phyloP scores from a whole-genome alignment of 2,113 vertebrate genomes.

The Lichenostomus cassidix region DNA sequence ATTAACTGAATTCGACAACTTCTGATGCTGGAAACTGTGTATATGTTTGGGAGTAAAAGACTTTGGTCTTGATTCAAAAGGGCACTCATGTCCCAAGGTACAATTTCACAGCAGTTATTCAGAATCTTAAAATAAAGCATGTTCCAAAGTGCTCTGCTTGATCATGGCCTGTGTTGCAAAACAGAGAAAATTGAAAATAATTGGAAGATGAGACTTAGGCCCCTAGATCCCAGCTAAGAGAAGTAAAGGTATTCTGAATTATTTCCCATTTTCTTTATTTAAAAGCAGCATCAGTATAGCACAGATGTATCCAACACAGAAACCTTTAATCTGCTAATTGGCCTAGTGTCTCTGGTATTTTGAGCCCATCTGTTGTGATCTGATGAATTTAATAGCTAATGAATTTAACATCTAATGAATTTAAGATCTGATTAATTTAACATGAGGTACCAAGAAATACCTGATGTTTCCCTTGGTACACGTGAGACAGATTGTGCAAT shows the following conservation, averaged over 20 bases:
- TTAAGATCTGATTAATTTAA: background rate
- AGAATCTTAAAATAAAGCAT: conserved; percentile 9
- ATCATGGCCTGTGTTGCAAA: background rate
- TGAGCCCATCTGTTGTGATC: background rate
- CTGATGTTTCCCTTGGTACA: background rate
- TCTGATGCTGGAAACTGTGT: background rate
- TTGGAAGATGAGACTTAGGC: background rate
- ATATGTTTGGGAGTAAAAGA: background rate
- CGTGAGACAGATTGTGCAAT: background rate
- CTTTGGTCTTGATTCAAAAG: background rate
- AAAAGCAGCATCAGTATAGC: background rate
- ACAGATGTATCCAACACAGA: background rate
- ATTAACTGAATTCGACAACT: background rate
- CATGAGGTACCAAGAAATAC: background rate
- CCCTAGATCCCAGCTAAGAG: background rate
- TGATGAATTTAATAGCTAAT: background rate
- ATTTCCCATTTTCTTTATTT: background rate
- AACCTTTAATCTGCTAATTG: background rate
- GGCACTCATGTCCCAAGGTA: background rate
- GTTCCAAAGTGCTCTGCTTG: background rate
- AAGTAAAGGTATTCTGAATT: background rate
- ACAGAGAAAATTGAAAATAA: background rate
- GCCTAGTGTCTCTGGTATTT: background rate
- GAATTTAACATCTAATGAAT: background rate
- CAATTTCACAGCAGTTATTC: background rate